Evolutionary conservation across 2,113 vertebrate genomes (phyloP).

Genomic region (Alouatta palliata): DNA sequence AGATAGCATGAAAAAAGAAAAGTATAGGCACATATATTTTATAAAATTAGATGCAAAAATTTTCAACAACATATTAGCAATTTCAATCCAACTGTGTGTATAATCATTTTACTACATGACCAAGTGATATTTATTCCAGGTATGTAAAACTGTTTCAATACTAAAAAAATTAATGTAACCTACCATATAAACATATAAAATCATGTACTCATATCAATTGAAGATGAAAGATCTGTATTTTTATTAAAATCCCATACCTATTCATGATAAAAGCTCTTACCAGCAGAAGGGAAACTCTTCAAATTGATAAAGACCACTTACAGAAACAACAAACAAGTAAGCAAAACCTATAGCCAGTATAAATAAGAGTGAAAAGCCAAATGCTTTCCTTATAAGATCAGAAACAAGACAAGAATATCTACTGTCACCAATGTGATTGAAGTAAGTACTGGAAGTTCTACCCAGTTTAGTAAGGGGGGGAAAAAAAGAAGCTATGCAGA

Average conservation of each 20-base stretch:
- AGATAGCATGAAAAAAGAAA: not conserved
- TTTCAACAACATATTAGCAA: not conserved
- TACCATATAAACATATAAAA: not conserved
- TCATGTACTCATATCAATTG: not conserved
- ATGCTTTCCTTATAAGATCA: not conserved
- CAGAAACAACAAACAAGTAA: not conserved
- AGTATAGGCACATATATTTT: not conserved
- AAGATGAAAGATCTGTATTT: not conserved
- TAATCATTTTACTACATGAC: not conserved
- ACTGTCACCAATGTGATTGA: not conserved
- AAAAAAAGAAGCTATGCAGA: not conserved
- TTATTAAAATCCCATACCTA: not conserved
- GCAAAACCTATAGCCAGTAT: not conserved
- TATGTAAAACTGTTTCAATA: not conserved
- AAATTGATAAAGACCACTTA: not conserved
- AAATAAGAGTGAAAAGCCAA: not conserved
- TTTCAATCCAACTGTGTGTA: not conserved
- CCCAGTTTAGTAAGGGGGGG: not conserved
- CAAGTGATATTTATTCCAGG: not conserved
- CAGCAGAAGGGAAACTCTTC: not conserved
- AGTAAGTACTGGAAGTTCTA: not conserved
- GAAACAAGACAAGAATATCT: not conserved
- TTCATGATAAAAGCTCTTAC: not conserved
- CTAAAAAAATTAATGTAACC: not conserved
- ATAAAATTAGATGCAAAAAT: not conserved